A percentile compares a stretch with the other conserved stretches of the same genome.
These are phyloP conservation scores for Drosophila sechellia DNA, from an alignment of 1,140 invertebrate genomes.

Conservation along the genomic window DNA sequence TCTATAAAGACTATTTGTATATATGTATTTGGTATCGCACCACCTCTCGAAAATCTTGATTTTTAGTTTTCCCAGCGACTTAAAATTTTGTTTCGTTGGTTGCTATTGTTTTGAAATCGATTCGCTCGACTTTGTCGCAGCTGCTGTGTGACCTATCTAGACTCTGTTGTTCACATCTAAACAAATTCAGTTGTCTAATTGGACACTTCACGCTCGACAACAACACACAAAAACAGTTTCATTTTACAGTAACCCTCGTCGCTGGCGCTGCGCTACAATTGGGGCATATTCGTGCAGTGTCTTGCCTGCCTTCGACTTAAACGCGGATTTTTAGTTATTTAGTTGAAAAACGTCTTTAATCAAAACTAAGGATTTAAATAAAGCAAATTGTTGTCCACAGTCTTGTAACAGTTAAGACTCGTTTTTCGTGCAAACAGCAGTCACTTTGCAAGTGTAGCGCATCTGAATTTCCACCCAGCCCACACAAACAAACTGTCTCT, in stretches of 20 bases:
- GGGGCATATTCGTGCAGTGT: not conserved
- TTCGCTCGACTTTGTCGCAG: constrained; percentile 39
- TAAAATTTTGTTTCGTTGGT: constrained; percentile 7
- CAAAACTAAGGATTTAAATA: not conserved
- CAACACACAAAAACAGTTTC: constrained; percentile 76
- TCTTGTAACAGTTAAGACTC: too few relatives aligned
- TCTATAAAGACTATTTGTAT: not conserved
- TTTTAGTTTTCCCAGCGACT: constrained; percentile 5
- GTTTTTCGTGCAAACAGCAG: not conserved
- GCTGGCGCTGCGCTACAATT: constrained; percentile 40
- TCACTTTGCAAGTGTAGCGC: not conserved
- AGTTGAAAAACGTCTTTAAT: too few relatives aligned
- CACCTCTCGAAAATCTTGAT: not conserved
- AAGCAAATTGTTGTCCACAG: too few relatives aligned
- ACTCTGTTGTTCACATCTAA: constrained; percentile 53
- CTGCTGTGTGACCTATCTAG: constrained; percentile 22
- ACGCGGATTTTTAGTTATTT: too few relatives aligned
- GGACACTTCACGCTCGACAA: constrained; percentile 78
- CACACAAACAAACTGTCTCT: constrained; percentile 41
- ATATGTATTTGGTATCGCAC: not conserved
- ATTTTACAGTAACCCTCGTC: constrained; percentile 78
- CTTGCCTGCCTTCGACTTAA: not conserved
- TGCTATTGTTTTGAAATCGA: constrained; percentile 44
- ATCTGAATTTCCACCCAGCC: not conserved
- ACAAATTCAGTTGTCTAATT: constrained; percentile 64